Conservation (phyloP, 2,888 invertebrate genomes). For the Heteropelma amictum region DNA sequence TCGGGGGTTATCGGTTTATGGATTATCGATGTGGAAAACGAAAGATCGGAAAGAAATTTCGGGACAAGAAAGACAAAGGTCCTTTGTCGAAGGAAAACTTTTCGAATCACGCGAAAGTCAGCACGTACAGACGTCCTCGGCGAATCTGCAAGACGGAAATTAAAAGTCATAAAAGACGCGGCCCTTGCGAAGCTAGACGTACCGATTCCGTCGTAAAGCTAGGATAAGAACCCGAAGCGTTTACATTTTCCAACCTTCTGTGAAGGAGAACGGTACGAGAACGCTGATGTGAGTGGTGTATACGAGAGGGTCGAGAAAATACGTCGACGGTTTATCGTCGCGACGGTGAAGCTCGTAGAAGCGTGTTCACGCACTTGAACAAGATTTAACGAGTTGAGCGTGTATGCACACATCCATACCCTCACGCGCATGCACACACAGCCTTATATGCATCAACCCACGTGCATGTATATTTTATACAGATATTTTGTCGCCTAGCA, state of each 20-base stretch:
- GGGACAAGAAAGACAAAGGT: not conserved
- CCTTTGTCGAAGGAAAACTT: conserved; percentile 33
- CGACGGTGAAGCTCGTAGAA: conserved; percentile 6
- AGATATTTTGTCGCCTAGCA: not conserved
- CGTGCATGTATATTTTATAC: not conserved
- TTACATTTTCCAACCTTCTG: conserved; percentile 20
- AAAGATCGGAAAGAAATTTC: not conserved
- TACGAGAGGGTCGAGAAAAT: conserved; percentile 24
- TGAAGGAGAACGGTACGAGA: conserved; percentile 13
- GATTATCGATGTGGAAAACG: conserved; percentile 23
- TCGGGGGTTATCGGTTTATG: no score
- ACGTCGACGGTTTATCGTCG: conserved; percentile 41
- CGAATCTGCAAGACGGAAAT: conserved; percentile 44
- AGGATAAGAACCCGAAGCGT: conserved; percentile 42
- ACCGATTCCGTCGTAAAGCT: conserved; percentile 40
- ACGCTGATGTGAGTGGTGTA: conserved; percentile 13
- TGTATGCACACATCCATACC: not conserved
- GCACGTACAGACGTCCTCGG: not conserved
- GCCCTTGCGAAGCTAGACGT: conserved; percentile 42
- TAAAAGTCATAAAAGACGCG: conserved; percentile 50
- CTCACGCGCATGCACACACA: not conserved
- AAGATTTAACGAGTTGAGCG: conserved; percentile 2
- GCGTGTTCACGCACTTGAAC: conserved; percentile 17
- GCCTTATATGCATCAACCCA: not conserved
- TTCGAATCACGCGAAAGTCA: conserved; percentile 18